Evolutionary conservation across 2,888 invertebrate genomes (phyloP), one percentile per base, ranked within the genome.

Genomic region (Hypolimnas misippus): DNA sequence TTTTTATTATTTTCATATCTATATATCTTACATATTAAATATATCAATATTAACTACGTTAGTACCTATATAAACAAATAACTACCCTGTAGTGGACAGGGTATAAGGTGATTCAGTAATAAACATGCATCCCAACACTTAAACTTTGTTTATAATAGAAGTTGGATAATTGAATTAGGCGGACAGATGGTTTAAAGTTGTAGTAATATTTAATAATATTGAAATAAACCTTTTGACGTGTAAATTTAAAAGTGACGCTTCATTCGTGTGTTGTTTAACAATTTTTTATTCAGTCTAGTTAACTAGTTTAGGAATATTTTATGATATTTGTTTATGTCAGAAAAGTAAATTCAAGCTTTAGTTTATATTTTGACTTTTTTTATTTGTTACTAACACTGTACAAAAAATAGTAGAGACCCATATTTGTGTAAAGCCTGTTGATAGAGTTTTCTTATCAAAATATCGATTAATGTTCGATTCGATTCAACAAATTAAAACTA

Each of bases 261-360:
- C 2, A 3, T 21, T 46, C 19, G 44, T 4, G n/a, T 25, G 7
- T 25, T 14, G n/a, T 25, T 25, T 14, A 49, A 25, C 49, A 29
- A 49, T 21, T 49, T 49, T 49, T 49, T 49, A 14, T 49, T 25
- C 14, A 14, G 2, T 14, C 49, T 49, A 14, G 25, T 29, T 49
- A 29, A 29, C 49, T 49, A 29, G 49, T 29, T 49, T 49, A 49
- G 49, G 49, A 49, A 49, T 29, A 49, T 49, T 49, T 49, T 29
- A 49, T 49, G 49, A 49, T 49, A 25, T 29, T 49, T 49, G 49
- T 14, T 49, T 49, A 12, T 8, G 29, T 49, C 14, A 29, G 7
- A 29, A 49, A 29, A 14, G 16, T 44, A 44, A 19, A 44, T 19
- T 6, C 2, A 19, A 10, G 17, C 19, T 17, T 7, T 19, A 17